A percentile compares a stretch with the other conserved stretches of the same genome.
phyloP scores from a whole-genome alignment of 30 jellyfish, hydroid and myxozoan species.

The Sanderia malayensis region DNA sequence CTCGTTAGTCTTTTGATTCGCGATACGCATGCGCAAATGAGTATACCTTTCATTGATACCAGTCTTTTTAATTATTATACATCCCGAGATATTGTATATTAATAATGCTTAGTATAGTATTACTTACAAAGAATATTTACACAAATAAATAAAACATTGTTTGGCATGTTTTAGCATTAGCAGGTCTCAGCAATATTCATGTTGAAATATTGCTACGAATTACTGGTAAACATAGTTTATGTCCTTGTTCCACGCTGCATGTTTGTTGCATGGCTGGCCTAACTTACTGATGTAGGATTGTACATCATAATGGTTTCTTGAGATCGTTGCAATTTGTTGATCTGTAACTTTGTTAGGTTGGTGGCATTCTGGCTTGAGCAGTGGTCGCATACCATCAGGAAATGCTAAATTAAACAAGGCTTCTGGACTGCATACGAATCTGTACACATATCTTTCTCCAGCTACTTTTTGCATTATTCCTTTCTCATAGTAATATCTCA shows the following conservation, averaged over 20 bases:
- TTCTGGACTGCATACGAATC: slow-evolving; percentile 97
- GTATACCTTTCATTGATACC: too few relatives aligned
- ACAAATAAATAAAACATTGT: too few relatives aligned
- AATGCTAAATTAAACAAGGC: slow-evolving; percentile 88
- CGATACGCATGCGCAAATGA: too few relatives aligned
- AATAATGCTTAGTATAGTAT: too few relatives aligned
- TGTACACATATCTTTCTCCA: slow-evolving; percentile 94
- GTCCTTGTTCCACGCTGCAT: slow-evolving; percentile 68
- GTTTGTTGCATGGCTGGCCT: slow-evolving; percentile 51
- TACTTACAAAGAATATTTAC: too few relatives aligned
- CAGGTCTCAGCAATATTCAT: too few relatives aligned
- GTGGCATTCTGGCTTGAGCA: slow-evolving; percentile 93
- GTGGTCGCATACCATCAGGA: slow-evolving; percentile 96
- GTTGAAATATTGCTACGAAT: not conserved
- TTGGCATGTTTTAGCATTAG: too few relatives aligned
- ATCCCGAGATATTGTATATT: too few relatives aligned
- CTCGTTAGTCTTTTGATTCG: too few relatives aligned
- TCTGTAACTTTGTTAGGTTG: slow-evolving; percentile 92
- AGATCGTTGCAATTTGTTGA: slow-evolving; percentile 64
- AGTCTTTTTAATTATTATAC: too few relatives aligned
- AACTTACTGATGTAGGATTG: slow-evolving; percentile 66
- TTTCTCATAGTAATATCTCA: slow-evolving; percentile 92
- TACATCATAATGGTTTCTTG: slow-evolving; percentile 67
- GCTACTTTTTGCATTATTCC: slow-evolving; percentile 99
- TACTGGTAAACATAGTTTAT: slow-evolving; percentile 57